Percentiles rank a stretch among this genome's conserved stretches.
Conservation (phyloP, 2,888 invertebrate species). For the Andrena dorsata region DNA sequence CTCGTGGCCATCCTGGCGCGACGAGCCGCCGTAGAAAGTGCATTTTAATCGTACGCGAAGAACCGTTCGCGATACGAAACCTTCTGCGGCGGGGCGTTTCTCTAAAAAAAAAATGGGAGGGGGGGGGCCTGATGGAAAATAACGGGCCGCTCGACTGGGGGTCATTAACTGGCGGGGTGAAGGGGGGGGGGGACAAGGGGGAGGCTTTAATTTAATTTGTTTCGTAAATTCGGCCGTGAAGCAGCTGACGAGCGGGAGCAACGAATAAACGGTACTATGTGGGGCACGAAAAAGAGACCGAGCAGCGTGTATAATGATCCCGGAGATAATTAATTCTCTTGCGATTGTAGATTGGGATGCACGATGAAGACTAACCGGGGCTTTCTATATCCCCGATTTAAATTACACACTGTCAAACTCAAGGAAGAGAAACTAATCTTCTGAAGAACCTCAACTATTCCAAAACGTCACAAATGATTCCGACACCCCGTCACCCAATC, state of each 20-base stretch:
- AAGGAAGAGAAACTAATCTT: too few species aligned
- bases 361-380: background rate
- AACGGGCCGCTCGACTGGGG: conserved; percentile 16
- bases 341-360: background rate
- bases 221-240: conserved; percentile 16
- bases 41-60: conserved; percentile 68
- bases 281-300: conserved; percentile 14
- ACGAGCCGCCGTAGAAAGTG: conserved; percentile 77
- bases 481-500: background rate
- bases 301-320: conserved; percentile 1
- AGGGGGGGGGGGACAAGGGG: background rate
- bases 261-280: background rate
- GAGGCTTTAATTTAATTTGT: conserved; percentile 41
- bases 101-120: background rate
- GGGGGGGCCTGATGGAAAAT: conserved; percentile 14
- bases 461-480: too few species aligned
- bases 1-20: conserved; percentile 77
- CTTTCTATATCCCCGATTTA: background rate
- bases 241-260: background rate
- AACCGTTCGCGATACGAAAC: conserved; percentile 33
- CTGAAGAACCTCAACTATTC: too few species aligned
- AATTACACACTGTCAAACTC: background rate
- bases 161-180: conserved; percentile 12
- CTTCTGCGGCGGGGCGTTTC: background rate
- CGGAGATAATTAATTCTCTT: conserved; percentile 5